These are phyloP conservation scores for Drosophila parabipectinata DNA, from an alignment of 1,140 invertebrate genomes.

Conservation along the genomic window DNA sequence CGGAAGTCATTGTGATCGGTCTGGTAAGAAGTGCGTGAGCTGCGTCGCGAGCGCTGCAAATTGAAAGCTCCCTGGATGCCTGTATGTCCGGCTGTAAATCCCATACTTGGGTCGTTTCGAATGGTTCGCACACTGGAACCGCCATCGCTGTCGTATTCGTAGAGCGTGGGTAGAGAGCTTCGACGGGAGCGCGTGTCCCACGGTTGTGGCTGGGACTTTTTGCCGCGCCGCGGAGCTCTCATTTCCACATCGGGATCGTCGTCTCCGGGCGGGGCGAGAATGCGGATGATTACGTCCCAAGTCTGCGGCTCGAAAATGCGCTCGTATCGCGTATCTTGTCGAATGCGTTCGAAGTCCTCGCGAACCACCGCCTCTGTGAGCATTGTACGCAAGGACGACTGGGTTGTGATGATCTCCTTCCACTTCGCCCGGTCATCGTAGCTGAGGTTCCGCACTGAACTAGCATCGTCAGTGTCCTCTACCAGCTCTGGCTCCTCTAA, in stretches of 20 bases:
- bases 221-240: slow-evolving; percentile 78
- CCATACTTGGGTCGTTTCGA: slow-evolving; percentile 85
- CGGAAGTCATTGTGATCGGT: slow-evolving; percentile 86
- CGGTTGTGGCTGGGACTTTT: slow-evolving; percentile 89
- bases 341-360: slow-evolving; percentile 94
- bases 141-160: slow-evolving; percentile 94
- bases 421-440: slow-evolving; percentile 91
- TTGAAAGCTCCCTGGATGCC: slow-evolving; percentile 85
- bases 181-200: slow-evolving; percentile 92
- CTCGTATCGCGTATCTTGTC: slow-evolving; percentile 91
- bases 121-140: slow-evolving; percentile 90
- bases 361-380: slow-evolving; percentile 92
- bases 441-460: slow-evolving; percentile 83
- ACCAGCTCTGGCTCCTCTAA: slow-evolving; percentile 87
- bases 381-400: slow-evolving; percentile 91
- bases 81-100: slow-evolving; percentile 57
- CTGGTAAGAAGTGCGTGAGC: slow-evolving; percentile 80
- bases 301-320: slow-evolving; percentile 92
- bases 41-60: slow-evolving; percentile 85
- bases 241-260: slow-evolving; percentile 84
- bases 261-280: slow-evolving; percentile 90
- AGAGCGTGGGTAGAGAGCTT: slow-evolving; percentile 92
- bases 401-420: slow-evolving; percentile 94
- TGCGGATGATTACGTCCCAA: slow-evolving; percentile 96
- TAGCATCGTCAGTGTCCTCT: slow-evolving; percentile 65